A percentile compares a stretch with the other conserved stretches of the same genome.
Conservation (phyloP, 2,888 invertebrate genomes). For the Drosophila tripunctata region DNA sequence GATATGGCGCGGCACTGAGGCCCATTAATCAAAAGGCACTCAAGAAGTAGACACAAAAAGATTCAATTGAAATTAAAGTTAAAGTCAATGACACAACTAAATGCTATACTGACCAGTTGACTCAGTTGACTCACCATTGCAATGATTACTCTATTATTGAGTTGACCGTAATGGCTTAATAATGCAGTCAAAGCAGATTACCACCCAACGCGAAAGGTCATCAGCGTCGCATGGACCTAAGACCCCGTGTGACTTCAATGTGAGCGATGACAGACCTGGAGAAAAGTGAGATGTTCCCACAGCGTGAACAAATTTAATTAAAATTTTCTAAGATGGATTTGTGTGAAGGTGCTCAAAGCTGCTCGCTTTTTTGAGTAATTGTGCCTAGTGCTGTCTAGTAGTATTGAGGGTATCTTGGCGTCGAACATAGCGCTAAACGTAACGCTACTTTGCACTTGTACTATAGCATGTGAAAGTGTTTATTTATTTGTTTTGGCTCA, state of each 20-base stretch:
- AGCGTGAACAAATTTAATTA: constrained; percentile 59
- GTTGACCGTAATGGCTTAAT: constrained; percentile 26
- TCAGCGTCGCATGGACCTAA: constrained; percentile 14
- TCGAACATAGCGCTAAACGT: not conserved
- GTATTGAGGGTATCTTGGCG: constrained; percentile 13
- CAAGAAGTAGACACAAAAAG: not conserved
- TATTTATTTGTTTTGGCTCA: constrained; percentile 48
- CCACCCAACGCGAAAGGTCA: constrained; percentile 29
- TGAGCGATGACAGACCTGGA: constrained; percentile 34
- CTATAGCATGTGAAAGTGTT: constrained; percentile 62
- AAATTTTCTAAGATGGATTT: constrained; percentile 40
- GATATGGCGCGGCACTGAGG: not conserved
- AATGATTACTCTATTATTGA: constrained; percentile 12
- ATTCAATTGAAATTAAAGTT: not conserved
- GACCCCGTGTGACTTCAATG: constrained; percentile 34
- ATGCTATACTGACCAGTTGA: constrained; percentile 18
- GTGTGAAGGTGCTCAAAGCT: constrained; percentile 11
- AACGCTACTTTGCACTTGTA: constrained; percentile 51
- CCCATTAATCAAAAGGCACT: constrained; percentile 47
- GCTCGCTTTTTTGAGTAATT: not conserved
- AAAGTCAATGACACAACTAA: not conserved
- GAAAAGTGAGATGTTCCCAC: constrained; percentile 64
- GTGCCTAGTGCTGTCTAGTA: not conserved
- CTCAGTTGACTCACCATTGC: not conserved
- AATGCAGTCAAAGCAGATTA: constrained; percentile 21